These are phyloP conservation scores for Eupithecia inturbata DNA, from an alignment of 2,888 invertebrate species.

Conservation along the genomic window DNA sequence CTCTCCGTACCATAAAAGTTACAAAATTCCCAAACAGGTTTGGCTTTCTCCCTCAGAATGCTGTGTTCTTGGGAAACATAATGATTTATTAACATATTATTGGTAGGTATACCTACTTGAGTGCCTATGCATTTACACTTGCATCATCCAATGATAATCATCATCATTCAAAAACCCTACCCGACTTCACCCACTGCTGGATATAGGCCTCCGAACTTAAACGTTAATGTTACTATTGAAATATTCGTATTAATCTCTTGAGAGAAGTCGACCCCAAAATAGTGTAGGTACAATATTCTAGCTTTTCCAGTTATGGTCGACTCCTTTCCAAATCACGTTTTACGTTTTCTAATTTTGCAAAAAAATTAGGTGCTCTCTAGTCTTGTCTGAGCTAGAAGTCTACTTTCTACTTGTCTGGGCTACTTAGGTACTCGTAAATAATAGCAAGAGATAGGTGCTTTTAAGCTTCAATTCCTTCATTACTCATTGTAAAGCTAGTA, in stretches of 20 bases:
- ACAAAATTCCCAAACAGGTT: slow-evolving; percentile 67
- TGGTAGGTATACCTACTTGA: slow-evolving; percentile 39
- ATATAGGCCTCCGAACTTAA: no score
- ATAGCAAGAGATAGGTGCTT: slow-evolving; percentile 1
- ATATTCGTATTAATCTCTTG: neutral
- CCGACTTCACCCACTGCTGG: no score
- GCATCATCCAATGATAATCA: slow-evolving; percentile 43
- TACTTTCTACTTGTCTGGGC: slow-evolving; percentile 54
- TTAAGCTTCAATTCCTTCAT: slow-evolving; percentile 5
- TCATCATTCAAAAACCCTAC: no score
- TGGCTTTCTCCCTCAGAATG: slow-evolving; percentile 63
- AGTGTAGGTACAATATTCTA: neutral
- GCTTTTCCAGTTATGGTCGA: slow-evolving; percentile 42
- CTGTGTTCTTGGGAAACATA: slow-evolving; percentile 66
- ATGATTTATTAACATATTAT: slow-evolving; percentile 62
- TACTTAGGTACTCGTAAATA: slow-evolving; percentile 5
- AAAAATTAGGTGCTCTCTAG: slow-evolving; percentile 60
- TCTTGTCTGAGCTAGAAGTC: slow-evolving; percentile 44
- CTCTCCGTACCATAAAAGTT: slow-evolving; percentile 50
- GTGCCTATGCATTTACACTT: slow-evolving; percentile 35
- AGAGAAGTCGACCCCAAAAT: neutral
- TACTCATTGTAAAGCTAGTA: slow-evolving; percentile 43
- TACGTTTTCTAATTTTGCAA: slow-evolving; percentile 58
- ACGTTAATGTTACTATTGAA: slow-evolving; percentile 12
- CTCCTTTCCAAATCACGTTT: slow-evolving; percentile 57